phyloP scores from a whole-genome alignment of 2,113 vertebrate species.

The Megaceryle torquata region DNA sequence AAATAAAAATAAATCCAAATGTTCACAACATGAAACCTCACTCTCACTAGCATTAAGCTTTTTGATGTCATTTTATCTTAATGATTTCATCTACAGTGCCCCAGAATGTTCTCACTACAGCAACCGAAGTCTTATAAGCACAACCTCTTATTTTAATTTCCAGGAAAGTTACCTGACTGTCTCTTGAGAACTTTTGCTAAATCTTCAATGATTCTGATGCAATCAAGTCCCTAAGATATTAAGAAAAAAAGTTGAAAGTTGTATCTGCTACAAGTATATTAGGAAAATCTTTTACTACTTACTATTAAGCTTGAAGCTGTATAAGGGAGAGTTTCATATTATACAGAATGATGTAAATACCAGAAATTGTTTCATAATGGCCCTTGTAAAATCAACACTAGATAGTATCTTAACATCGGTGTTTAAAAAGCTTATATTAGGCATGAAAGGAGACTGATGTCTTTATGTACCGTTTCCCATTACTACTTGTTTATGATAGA shows the following conservation, averaged over 20 bases:
- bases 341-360: not conserved
- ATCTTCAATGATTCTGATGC: conserved; percentile 88
- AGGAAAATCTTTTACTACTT: not conserved
- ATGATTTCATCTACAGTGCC: not conserved
- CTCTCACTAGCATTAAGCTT: not conserved
- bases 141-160: not conserved
- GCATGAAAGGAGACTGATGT: not conserved
- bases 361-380: not conserved
- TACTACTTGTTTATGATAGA: not conserved
- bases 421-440: not conserved
- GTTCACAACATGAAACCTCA: not conserved
- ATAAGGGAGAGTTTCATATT: not conserved
- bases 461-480: not conserved
- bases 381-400: not conserved
- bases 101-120: not conserved
- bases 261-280: not conserved
- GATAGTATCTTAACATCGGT: not conserved
- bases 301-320: not conserved
- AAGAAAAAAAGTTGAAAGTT: not conserved
- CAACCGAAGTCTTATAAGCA: not conserved
- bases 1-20: not conserved
- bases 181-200: conserved; percentile 87
- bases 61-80: not conserved
- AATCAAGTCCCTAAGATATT: conserved; percentile 81
- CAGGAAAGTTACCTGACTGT: conserved; percentile 81